phyloP scores from a whole-genome alignment of 2,113 vertebrate species.

The Hassar affinis region DNA sequence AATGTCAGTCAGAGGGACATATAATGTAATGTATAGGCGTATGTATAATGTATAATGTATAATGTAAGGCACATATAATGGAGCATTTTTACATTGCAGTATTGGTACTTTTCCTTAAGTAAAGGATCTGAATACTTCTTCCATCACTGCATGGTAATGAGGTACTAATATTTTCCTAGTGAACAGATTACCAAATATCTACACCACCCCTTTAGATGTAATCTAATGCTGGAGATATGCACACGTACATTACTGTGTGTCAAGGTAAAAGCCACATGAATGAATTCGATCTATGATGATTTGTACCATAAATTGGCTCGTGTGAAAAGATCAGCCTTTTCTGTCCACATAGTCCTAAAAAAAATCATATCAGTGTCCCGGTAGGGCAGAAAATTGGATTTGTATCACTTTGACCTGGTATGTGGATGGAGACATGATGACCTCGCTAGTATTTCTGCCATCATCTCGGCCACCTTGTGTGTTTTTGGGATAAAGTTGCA shows the following conservation, averaged over 20 bases:
- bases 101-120: too few species aligned
- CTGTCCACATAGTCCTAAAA: not conserved
- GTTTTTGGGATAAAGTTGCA: not conserved
- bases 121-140: too few species aligned
- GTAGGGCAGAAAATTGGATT: not conserved
- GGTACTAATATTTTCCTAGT: too few species aligned
- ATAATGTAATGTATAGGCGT: too few species aligned
- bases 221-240: too few species aligned
- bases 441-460: not conserved
- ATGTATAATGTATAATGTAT: too few species aligned
- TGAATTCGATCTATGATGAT: not conserved
- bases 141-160: too few species aligned
- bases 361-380: not conserved
- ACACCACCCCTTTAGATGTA: too few species aligned
- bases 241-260: not conserved
- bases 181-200: too few species aligned
- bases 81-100: too few species aligned
- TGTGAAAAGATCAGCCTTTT: not conserved
- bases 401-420: not conserved
- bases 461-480: not conserved
- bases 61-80: too few species aligned
- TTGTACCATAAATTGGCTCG: not conserved
- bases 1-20: too few species aligned
- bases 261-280: not conserved
- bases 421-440: not conserved